A percentile compares a stretch with the other conserved stretches of the same genome.
Evolutionary conservation across 2,888 invertebrate genomes (phyloP).

Genomic region (Spodoptera picta): DNA sequence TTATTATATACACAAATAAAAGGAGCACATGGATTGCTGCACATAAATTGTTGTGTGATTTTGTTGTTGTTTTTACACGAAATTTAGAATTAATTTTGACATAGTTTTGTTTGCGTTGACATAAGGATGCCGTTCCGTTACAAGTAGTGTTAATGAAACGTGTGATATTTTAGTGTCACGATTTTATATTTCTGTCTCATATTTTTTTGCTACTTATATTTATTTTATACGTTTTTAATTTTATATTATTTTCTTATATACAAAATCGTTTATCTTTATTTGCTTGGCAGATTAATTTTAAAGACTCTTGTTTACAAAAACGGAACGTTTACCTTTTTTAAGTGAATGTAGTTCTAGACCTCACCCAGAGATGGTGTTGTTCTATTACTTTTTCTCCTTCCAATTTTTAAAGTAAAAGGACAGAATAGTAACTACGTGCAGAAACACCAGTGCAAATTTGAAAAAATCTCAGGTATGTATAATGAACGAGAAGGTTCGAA

Average conservation of each 20-base stretch:
- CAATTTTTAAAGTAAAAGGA: background rate
- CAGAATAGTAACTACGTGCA: background rate
- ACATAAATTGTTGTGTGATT: constrained; percentile 73
- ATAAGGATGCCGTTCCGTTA: constrained; percentile 67
- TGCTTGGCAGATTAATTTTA: too few species aligned
- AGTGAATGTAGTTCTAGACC: background rate
- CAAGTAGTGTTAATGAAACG: constrained; percentile 21
- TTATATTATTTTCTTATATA: too few species aligned
- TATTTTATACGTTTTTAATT: too few species aligned
- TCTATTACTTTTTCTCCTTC: background rate
- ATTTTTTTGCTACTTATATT: too few species aligned
- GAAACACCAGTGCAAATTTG: too few species aligned
- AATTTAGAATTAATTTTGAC: constrained; percentile 86
- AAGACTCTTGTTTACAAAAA: background rate
- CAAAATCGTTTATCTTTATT: too few species aligned
- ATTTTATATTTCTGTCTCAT: background rate
- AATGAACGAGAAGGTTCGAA: too few species aligned
- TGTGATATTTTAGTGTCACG: constrained; percentile 5
- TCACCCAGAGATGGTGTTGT: constrained; percentile 34
- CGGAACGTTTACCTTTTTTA: constrained; percentile 20
- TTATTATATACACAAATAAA: constrained; percentile 66
- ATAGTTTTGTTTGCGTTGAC: constrained; percentile 88
- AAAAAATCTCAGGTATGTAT: too few species aligned
- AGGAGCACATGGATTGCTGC: constrained; percentile 77
- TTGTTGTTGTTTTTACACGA: constrained; percentile 81